A percentile compares a stretch with the other conserved stretches of the same genome.
phyloP scores from a whole-genome alignment of 2,797 vertebrate species.

The Miichthys miiuy region DNA sequence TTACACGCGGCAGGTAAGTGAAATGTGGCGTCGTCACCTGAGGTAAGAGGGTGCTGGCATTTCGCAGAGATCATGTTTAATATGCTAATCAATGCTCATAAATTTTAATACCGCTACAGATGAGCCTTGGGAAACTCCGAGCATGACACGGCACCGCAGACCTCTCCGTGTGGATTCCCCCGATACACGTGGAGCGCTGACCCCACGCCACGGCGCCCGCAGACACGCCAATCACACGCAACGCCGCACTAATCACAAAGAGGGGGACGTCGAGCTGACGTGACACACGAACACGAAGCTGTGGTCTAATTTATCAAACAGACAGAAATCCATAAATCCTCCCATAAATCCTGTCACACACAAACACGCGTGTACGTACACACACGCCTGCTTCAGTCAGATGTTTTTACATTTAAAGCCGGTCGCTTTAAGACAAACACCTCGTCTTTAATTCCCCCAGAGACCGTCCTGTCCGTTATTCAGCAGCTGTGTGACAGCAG shows the following conservation, averaged over 20 bases:
- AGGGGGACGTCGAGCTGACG: not conserved
- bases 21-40: conserved; percentile 7
- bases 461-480: conserved; percentile 36
- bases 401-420: conserved; percentile 39
- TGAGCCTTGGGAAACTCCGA: not conserved
- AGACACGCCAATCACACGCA: conserved; percentile 20
- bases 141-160: too few relatives aligned
- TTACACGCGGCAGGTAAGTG: not conserved
- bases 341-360: conserved; percentile 14
- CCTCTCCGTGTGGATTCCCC: too few relatives aligned
- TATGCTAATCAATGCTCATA: conserved; percentile 22
- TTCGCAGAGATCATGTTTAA: conserved; percentile 22
- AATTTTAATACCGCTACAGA: conserved; percentile 34
- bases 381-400: conserved; percentile 15
- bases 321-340: conserved; percentile 29
- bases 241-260: too few relatives aligned
- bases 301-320: conserved; percentile 7
- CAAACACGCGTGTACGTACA: not conserved
- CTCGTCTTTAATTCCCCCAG: conserved; percentile 11
- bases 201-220: too few relatives aligned
- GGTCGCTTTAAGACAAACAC: conserved; percentile 5
- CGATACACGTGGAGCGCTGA: too few relatives aligned
- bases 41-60: not conserved
- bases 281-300: not conserved
- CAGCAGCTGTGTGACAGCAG: conserved; percentile 36